Conservation (phyloP, 2,888 invertebrate genomes). For the Drosophila merina region DNA sequence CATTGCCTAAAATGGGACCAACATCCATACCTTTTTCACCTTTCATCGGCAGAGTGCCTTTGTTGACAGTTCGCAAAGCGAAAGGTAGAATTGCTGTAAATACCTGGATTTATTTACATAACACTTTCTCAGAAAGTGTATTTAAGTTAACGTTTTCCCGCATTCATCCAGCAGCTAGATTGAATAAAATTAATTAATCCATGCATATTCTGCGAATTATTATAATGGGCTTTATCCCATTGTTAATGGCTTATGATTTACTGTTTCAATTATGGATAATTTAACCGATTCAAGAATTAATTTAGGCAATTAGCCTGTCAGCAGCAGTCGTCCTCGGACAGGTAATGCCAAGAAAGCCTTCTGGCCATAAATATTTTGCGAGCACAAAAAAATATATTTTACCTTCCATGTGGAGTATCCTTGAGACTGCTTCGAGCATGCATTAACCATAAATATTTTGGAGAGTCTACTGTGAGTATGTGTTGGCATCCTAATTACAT, state of each 20-base stretch:
- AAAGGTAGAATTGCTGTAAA: background rate
- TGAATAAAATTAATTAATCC: background rate
- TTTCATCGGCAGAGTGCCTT: conserved; percentile 21
- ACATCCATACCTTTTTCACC: conserved; percentile 21
- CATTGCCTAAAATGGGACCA: conserved; percentile 13
- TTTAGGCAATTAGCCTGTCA: conserved; percentile 25
- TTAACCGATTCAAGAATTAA: conserved; percentile 14
- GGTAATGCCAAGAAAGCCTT: conserved; percentile 19
- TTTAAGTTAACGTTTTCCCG: background rate
- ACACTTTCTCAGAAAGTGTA: background rate
- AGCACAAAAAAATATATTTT: conserved; percentile 8
- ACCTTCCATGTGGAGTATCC: conserved; percentile 14
- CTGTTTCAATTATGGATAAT: conserved; percentile 21
- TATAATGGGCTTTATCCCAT: background rate
- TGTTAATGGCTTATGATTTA: conserved; percentile 6
- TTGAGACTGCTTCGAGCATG: conserved; percentile 49
- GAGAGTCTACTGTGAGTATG: conserved; percentile 28
- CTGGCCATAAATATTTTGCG: conserved; percentile 25
- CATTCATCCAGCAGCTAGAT: background rate
- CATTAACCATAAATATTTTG: conserved; percentile 59
- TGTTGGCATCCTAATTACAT: conserved; percentile 67
- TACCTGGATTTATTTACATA: conserved; percentile 14
- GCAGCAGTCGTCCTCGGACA: conserved; percentile 16
- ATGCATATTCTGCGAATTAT: background rate
- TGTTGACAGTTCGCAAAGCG: conserved; percentile 32